These are phyloP conservation scores for Aleiodes sp. DNA, from an alignment of 1,140 invertebrate species.

Conservation along the genomic window DNA sequence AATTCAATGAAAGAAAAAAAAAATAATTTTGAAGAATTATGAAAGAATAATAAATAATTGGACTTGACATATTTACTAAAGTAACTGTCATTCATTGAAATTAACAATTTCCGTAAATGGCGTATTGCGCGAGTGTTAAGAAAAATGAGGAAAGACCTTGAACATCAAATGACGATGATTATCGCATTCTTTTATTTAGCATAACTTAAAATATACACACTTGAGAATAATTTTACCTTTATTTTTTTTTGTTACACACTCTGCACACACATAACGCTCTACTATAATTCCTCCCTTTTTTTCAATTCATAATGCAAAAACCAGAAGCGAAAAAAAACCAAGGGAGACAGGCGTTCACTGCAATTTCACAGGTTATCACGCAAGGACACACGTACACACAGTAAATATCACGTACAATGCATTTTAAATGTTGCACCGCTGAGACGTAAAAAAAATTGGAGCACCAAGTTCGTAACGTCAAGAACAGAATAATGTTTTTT, in stretches of 20 bases:
- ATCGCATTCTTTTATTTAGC: slow-evolving; percentile 3
- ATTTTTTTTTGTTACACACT: neutral
- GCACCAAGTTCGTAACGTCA: slow-evolving; percentile 1
- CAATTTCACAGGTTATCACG: slow-evolving; percentile 37
- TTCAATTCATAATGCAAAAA: neutral
- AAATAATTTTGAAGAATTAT: no score
- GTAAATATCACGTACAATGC: slow-evolving; percentile 21
- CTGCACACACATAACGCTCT: neutral
- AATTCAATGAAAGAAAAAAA: no score
- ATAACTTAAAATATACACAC: neutral
- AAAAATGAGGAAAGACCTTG: slow-evolving; percentile 5
- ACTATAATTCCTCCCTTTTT: neutral
- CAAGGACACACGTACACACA: slow-evolving; percentile 29
- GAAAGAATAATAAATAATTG: no score
- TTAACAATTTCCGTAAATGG: no score
- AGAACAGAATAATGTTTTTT: neutral
- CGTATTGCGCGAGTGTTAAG: no score
- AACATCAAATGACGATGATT: neutral
- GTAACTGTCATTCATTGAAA: no score
- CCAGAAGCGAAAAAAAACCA: slow-evolving; percentile 26
- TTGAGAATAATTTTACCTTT: neutral
- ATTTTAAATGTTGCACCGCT: slow-evolving; percentile 2
- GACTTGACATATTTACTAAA: no score
- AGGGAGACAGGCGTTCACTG: slow-evolving; percentile 31
- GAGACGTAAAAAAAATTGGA: neutral